Evolutionary conservation across 2,888 invertebrate species (phyloP).

Genomic region (Luperina nickerlii): DNA sequence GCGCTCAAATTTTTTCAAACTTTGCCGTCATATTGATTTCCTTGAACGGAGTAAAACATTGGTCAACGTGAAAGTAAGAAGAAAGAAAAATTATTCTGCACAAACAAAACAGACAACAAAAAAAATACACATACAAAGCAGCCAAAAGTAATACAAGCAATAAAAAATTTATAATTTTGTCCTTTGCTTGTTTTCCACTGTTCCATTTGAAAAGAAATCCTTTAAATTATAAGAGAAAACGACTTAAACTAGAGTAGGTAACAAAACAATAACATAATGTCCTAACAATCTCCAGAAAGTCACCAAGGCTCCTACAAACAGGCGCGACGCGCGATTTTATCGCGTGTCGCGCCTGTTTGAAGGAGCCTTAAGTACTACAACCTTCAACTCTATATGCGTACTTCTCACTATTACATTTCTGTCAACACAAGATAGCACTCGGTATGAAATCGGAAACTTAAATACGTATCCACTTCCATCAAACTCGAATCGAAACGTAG

Average conservation of each 20-base stretch:
- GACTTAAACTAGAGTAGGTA: background rate
- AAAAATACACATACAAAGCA: background rate
- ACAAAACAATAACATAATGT: background rate
- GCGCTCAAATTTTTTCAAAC: background rate
- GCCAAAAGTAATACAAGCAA: background rate
- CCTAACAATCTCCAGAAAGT: background rate
- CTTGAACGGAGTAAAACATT: background rate
- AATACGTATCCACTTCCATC: conserved; percentile 54
- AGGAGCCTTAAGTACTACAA: background rate
- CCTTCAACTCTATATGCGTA: conserved; percentile 6
- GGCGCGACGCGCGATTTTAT: too few species aligned
- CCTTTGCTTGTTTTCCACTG: background rate
- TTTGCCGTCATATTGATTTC: background rate
- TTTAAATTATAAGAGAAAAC: background rate
- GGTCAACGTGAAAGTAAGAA: background rate
- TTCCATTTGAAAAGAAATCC: background rate
- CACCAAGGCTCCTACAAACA: background rate
- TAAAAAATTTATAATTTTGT: background rate
- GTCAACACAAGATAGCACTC: conserved; percentile 61
- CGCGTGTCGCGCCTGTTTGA: too few species aligned
- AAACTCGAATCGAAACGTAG: conserved; percentile 64
- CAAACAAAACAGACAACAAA: background rate
- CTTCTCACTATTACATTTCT: conserved; percentile 45
- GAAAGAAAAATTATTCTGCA: background rate
- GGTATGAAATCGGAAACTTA: conserved; percentile 54